Evolutionary conservation across 2,113 vertebrate genomes (phyloP).

Genomic region (Saccopteryx bilineata): DNA sequence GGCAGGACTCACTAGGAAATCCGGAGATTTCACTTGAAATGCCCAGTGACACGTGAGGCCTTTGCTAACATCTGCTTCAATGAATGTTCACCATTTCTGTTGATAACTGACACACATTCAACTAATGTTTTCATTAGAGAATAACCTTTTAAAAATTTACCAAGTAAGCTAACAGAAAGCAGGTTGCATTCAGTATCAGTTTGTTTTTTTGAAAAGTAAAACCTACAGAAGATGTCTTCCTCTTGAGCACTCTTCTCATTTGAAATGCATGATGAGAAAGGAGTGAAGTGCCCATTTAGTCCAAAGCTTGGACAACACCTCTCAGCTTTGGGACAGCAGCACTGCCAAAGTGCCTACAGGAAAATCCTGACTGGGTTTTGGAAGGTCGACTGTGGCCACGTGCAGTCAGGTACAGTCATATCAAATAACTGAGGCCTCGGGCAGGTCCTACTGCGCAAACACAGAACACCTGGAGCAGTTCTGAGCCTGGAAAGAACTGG

Average conservation of each 20-base stretch:
- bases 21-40: accelerated
- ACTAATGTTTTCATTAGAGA: neutral
- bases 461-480: neutral
- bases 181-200: neutral
- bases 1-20: neutral
- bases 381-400: neutral
- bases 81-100: neutral
- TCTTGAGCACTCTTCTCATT: neutral
- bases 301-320: neutral
- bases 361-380: neutral
- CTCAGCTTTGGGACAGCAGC: neutral
- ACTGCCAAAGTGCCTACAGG: neutral
- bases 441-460: neutral
- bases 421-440: neutral
- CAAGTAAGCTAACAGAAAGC: neutral
- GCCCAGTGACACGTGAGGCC: neutral
- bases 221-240: neutral
- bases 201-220: conserved; percentile 18
- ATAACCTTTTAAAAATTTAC: neutral
- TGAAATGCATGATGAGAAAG: neutral
- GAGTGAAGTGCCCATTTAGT: neutral
- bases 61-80: neutral
- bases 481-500: neutral
- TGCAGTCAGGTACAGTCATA: neutral
- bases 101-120: conserved; percentile 20